Evolutionary conservation across 2,888 invertebrate species (phyloP), one percentile per base, ranked within the genome.

Genomic region (Glaucopsyche alexis): DNA sequence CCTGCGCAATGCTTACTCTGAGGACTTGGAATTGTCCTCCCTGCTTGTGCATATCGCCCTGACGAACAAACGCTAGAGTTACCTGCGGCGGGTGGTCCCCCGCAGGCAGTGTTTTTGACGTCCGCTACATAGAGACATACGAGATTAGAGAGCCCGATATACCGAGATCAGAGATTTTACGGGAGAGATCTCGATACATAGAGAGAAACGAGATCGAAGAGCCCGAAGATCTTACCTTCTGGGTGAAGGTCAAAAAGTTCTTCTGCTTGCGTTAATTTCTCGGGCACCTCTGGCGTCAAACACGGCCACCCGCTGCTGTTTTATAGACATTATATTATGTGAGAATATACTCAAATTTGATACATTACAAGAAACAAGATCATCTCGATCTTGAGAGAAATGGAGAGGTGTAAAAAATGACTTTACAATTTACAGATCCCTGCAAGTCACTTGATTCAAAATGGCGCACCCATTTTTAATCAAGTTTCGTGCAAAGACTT

Each of bases 11-110:
- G 96, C 95, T 49, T 97, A 94, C 87, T 98, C 97, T 76, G 99
- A 99, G 89, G 97, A 98, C 81, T 90, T 99, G 71, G 99, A 99
- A 87, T 91, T 99, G 73, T 96, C 98, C 0, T 96, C 98, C 0
- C 93, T 99, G 19, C 94, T 99, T 73, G 95, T 99, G 65, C 96
- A 98, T 78, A 72, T 90, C 19, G 77, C 85, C 0, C 49, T 89
- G 3, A 80, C 80, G 66, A 79, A 79, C 29, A 29, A 29, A 38
- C 60, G 60, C 60, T 60, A 60, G 60, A 38, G 60, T 29, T 29
- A 38, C 29, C 60, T 60, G 60, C 60, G 60, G 60, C 29, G 60
- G 60, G 38, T 14, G 7, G 60, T 47, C 3, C 47, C 29, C 60
- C 7, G 60, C 29, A 38, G 60, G 38, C 60, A 60, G 60, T 29